These are phyloP conservation scores for Hydra vulgaris DNA, from an alignment of 30 jellyfish, hydroid and myxozoan genomes.

Conservation along the genomic window DNA sequence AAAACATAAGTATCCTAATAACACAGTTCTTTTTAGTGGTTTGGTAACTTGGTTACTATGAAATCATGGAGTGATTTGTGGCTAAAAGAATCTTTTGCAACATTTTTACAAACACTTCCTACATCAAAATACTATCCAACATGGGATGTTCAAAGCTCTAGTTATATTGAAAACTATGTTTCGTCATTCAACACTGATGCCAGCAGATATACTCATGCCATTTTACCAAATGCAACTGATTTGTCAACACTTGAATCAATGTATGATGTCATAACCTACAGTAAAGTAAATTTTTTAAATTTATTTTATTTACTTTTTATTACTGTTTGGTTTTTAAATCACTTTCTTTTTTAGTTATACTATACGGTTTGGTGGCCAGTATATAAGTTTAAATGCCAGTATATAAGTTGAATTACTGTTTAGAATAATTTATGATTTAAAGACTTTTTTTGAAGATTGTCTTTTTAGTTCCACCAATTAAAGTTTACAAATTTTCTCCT, in stretches of 20 bases:
- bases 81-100: slow-evolving; percentile 34
- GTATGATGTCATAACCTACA: slow-evolving; percentile 20
- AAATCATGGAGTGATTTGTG: slow-evolving; percentile 30
- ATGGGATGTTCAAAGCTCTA: slow-evolving; percentile 12
- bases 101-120: slow-evolving; percentile 21
- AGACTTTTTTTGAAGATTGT: no score
- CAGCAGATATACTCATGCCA: slow-evolving; percentile 26
- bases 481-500: no score
- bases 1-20: no score
- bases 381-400: no score
- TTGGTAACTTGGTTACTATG: slow-evolving; percentile 30
- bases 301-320: no score
- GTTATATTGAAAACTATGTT: slow-evolving; percentile 1
- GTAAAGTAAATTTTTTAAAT: background rate
- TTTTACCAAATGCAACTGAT: background rate
- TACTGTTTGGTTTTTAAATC: background rate
- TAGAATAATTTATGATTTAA: no score
- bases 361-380: no score
- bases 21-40: slow-evolving; percentile 30
- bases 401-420: no score
- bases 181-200: slow-evolving; percentile 10
- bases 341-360: no score
- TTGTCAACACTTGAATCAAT: slow-evolving; percentile 5
- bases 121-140: slow-evolving; percentile 8
- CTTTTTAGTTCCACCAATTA: no score